Evolutionary conservation across 92 coral and sea anemone genomes (phyloP), one percentile per base, ranked within the genome.

Genomic region (Umimayanthus chanpuru): DNA sequence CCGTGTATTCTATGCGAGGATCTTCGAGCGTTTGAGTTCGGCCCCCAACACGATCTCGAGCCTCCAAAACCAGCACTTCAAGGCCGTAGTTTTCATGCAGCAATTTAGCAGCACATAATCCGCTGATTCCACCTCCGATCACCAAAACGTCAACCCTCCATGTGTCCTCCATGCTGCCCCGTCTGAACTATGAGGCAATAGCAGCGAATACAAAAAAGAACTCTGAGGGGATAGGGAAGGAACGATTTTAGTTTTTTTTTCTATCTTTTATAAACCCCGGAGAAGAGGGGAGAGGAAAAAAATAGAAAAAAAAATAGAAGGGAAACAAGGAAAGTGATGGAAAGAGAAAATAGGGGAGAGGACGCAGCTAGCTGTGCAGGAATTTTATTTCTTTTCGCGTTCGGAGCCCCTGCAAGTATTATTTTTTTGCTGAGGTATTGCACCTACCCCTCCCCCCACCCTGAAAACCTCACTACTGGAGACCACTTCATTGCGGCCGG

Each of bases 31-130:
- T 97, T 38, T 97, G 93, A 0, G 99, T 97, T 79, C 99, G 92
- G 11, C 99, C 99, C n/a, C 99, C 99, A 30, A 97, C 99, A 18
- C 98, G 95, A 90, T 97, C 96, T 47, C 99, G 88, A 4, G 99
- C 98, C 82, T 97, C 99, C 9, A 97, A 89, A 5, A 97, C 94
- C 50, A 94, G 49, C 11, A 90, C 94, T 75, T 93, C 93, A 8
- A 95, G 21, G 3, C 94, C 96, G 72, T 90, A 71, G 23, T 85
- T 89, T 47, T 92, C 88, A 20, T 87, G 90, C 49, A 97, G 91
- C 21, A 97, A 86, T 79, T 94, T 92, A 53, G 97, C 99, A 41
- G 99, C 98, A 85, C 97, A 97, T 15, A 97, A 92, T 66, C 99
- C 99, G 89, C 99, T 97, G 23, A 97, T 93, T 47, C 99, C 99